Conservation (phyloP, 2,797 vertebrate species). For the Avahi laniger region DNA sequence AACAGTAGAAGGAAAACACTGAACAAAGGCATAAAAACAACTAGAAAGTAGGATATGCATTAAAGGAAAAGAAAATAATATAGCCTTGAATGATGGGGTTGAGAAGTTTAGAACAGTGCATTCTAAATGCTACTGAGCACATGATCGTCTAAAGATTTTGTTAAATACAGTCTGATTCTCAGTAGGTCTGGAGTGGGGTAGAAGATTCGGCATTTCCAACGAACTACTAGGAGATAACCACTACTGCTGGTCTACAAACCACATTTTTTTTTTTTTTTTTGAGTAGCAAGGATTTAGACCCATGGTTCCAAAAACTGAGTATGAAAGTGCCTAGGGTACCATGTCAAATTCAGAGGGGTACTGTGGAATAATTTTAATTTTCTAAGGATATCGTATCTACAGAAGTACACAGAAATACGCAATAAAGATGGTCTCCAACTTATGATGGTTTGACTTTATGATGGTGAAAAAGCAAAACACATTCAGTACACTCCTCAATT, state of each 20-base stretch:
- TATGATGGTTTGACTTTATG: background rate
- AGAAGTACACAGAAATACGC: background rate
- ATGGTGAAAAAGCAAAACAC: background rate
- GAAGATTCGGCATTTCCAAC: background rate
- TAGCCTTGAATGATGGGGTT: background rate
- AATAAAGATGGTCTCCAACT: background rate
- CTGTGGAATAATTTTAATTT: conserved; percentile 17
- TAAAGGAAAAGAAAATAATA: background rate
- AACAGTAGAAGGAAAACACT: background rate
- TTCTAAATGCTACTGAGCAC: background rate
- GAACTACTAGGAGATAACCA: background rate
- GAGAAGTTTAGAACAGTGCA: background rate
- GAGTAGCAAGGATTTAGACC: background rate
- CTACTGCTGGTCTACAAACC: background rate
- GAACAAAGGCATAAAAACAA: background rate
- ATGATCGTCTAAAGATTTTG: background rate
- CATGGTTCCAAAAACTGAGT: background rate
- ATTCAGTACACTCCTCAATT: background rate
- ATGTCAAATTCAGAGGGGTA: background rate
- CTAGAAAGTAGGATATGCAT: background rate
- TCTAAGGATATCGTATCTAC: background rate
- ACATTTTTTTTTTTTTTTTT: background rate
- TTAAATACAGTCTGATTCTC: background rate
- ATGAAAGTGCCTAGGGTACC: background rate
- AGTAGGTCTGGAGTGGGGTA: background rate